These are phyloP conservation scores for Apamea epomidion DNA, from an alignment of 2,888 invertebrate species.

Conservation along the genomic window DNA sequence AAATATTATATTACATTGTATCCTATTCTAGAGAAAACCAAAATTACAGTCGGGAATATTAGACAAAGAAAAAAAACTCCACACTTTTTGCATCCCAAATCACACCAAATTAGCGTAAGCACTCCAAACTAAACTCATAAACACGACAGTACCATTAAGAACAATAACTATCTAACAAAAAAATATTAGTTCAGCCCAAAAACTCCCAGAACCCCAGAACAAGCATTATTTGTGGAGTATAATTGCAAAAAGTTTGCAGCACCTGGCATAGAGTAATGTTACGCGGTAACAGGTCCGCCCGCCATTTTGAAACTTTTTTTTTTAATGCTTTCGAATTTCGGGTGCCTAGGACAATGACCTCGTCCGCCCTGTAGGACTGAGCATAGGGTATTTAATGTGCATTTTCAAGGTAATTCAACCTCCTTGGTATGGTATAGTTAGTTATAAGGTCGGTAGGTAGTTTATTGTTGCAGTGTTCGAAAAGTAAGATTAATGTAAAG, in stretches of 20 bases:
- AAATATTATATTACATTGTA: background rate
- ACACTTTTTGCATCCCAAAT: constrained; percentile 20
- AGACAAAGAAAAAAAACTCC: background rate
- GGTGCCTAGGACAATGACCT: constrained; percentile 89
- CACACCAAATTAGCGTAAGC: constrained; percentile 28
- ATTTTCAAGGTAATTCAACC: constrained; percentile 31
- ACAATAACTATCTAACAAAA: constrained; percentile 60
- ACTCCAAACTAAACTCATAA: constrained; percentile 59
- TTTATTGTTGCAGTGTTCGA: background rate
- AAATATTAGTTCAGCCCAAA: constrained; percentile 57
- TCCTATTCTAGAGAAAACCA: background rate
- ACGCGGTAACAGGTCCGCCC: constrained; percentile 88
- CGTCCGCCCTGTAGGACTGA: constrained; percentile 71
- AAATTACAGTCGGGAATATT: background rate
- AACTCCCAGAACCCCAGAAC: constrained; percentile 50
- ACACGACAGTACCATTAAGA: constrained; percentile 58
- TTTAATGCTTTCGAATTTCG: constrained; percentile 90
- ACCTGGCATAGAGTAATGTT: constrained; percentile 90
- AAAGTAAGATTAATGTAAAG: background rate
- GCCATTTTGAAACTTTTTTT: constrained; percentile 88
- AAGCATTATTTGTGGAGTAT: constrained; percentile 55
- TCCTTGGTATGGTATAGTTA: background rate
- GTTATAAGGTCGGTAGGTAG: background rate
- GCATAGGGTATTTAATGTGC: constrained; percentile 58
- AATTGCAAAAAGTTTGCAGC: constrained; percentile 77